Evolutionary conservation across 2,113 vertebrate genomes (phyloP), one percentile per base, ranked within the genome.

Genomic region (Calyptommatus sinebrachiatus): DNA sequence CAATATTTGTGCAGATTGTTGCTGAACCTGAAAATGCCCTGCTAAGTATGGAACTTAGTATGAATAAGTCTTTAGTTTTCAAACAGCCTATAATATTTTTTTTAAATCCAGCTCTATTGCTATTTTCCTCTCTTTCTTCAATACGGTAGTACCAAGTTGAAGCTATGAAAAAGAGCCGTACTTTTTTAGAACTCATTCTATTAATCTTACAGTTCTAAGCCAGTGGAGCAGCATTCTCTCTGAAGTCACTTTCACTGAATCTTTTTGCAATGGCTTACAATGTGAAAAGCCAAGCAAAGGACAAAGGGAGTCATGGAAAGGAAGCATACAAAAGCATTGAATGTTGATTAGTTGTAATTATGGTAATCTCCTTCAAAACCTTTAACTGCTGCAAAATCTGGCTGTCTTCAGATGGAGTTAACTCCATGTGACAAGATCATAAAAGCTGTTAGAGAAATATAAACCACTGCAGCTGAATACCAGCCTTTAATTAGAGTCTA

Each of bases 321-420:
- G 1, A 67, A 78, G 76, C 67, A 71, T 46, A 60, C 77, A 83
- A 89, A 88, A 80, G 72, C 84, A 81, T 87, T 85, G 67, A 75
- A 76, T 57, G 80, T 77, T 86, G 91, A 91, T 94, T 91, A 73
- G 82, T 82, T 85, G 77, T 88, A 92, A 95, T 92, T 91, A 92
- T 1, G 78, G 86, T 91, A 90, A 94, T 92, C 91, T 89, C 88
- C 86, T 84, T 88, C 83, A 85, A 81, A 87, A 89, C 84, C 73
- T 71, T 91, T 89, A 90, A 88, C 84, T 83, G 83, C 88, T 89
- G 26, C 83, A 83, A 86, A 88, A 86, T 78, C 84, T 80, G 84
- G 5, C 86, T 88, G 83, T 77, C 90, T 93, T 92, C 89, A 91
- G 84, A 90, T 82, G 92, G 85, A 87, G 70, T 79, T 83, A 87